Percentiles rank a stretch among this genome's conserved stretches.
These are phyloP conservation scores for Cyprinodon variegatus DNA, from an alignment of 2,113 vertebrate genomes.

Conservation along the genomic window DNA sequence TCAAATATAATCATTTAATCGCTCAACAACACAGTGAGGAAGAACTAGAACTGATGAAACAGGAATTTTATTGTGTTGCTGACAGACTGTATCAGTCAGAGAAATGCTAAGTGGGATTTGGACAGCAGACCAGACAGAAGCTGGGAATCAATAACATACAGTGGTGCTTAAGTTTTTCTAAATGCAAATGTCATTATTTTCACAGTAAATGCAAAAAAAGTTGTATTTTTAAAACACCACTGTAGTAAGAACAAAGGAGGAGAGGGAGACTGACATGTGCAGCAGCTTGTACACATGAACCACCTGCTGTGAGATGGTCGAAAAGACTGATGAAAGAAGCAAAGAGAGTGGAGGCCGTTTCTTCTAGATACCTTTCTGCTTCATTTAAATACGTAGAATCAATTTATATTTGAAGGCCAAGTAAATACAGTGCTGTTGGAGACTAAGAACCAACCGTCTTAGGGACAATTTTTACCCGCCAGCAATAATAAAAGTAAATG, in stretches of 20 bases:
- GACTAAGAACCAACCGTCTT: neutral
- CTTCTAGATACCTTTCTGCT: neutral
- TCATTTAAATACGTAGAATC: neutral
- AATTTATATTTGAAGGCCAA: neutral
- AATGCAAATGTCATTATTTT: neutral
- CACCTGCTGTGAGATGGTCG: neutral
- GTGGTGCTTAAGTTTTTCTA: slow-evolving; percentile 1
- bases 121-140: slow-evolving; percentile 43
- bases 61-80: neutral
- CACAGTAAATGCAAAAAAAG: neutral
- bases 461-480: no score
- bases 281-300: slow-evolving; percentile 14
- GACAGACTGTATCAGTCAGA: slow-evolving; percentile 1
- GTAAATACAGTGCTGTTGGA: neutral
- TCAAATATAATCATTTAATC: neutral
- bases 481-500: no score
- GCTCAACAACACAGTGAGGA: neutral
- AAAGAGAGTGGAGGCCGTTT: slow-evolving; percentile 8
- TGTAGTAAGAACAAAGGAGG: slow-evolving; percentile 14
- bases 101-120: slow-evolving; percentile 35
- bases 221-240: neutral
- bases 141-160: slow-evolving; percentile 43
- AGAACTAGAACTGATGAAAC: neutral
- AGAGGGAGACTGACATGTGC: slow-evolving; percentile 10
- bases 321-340: slow-evolving; percentile 29